A percentile compares a stretch with the other conserved stretches of the same genome.
Evolutionary conservation across 2,888 invertebrate genomes (phyloP).

Genomic region (Eupithecia exiguata): DNA sequence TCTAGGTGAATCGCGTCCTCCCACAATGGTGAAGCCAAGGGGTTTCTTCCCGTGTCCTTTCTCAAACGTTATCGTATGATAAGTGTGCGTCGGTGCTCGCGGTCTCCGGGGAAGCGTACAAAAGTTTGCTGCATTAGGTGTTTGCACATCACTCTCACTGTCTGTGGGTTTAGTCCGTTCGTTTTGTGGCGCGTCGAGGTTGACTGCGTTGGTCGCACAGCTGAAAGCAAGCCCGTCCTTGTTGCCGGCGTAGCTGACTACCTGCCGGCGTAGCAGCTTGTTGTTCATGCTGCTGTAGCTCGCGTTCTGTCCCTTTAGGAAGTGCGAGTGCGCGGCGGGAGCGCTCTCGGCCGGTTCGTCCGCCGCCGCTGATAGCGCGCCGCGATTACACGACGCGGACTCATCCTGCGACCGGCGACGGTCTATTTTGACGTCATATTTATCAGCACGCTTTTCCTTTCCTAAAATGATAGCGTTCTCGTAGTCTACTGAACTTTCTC

Average conservation of each 20-base stretch:
- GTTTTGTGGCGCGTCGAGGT: slow-evolving; percentile 72
- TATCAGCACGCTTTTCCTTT: slow-evolving; percentile 76
- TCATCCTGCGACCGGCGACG: slow-evolving; percentile 86
- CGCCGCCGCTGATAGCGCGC: slow-evolving; percentile 74
- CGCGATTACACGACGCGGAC: slow-evolving; percentile 76
- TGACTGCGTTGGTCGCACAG: slow-evolving; percentile 69
- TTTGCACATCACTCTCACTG: slow-evolving; percentile 71
- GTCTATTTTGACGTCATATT: slow-evolving; percentile 86
- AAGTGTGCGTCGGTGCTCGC: slow-evolving; percentile 86
- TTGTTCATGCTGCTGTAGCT: slow-evolving; percentile 85
- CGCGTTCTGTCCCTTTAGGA: slow-evolving; percentile 85
- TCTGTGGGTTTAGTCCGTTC: slow-evolving; percentile 66
- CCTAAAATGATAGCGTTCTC: slow-evolving; percentile 85
- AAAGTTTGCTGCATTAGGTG: slow-evolving; percentile 85
- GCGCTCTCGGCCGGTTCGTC: slow-evolving; percentile 71
- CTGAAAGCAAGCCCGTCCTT: slow-evolving; percentile 75
- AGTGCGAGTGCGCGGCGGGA: slow-evolving; percentile 80
- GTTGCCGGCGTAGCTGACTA: slow-evolving; percentile 82
- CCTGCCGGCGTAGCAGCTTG: slow-evolving; percentile 83
- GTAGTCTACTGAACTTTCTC: slow-evolving; percentile 88
- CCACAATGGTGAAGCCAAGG: slow-evolving; percentile 95
- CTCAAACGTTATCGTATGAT: slow-evolving; percentile 89
- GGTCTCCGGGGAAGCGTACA: slow-evolving; percentile 89
- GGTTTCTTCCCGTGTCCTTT: slow-evolving; percentile 93
- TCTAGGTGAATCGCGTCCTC: slow-evolving; percentile 92